phyloP scores from a whole-genome alignment of 1,140 invertebrate species.

The Zaprionus nigranus region DNA sequence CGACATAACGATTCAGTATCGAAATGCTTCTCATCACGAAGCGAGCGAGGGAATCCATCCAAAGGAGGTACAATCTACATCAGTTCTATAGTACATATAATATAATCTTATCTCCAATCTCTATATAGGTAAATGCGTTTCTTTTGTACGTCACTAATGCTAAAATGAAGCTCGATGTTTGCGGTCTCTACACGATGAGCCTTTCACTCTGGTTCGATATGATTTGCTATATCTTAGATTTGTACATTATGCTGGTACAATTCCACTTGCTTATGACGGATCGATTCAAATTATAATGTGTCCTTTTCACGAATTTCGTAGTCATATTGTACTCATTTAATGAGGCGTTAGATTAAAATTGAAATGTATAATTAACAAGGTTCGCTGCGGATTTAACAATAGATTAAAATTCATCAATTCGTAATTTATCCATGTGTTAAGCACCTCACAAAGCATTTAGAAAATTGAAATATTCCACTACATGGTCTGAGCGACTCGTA shows the following conservation, averaged over 20 bases:
- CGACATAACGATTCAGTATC: conserved; percentile 47
- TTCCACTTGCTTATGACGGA: conserved; percentile 21
- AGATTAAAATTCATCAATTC: too few species aligned
- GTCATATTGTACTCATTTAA: too few species aligned
- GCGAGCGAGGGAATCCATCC: conserved; percentile 39
- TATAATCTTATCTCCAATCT: not conserved
- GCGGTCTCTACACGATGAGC: conserved; percentile 30
- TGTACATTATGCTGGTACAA: conserved; percentile 29
- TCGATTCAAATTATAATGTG: conserved; percentile 1
- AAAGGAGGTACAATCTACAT: conserved; percentile 40
- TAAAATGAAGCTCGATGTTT: conserved; percentile 24
- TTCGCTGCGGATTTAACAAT: too few species aligned
- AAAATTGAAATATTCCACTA: too few species aligned
- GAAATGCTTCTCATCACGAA: conserved; percentile 23
- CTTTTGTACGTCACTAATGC: conserved; percentile 12
- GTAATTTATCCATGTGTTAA: too few species aligned
- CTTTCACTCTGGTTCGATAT: conserved; percentile 22
- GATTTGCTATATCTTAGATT: not conserved
- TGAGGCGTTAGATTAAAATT: too few species aligned
- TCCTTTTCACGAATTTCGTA: not conserved
- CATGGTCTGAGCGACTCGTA: too few species aligned
- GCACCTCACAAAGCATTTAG: too few species aligned
- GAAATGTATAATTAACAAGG: too few species aligned
- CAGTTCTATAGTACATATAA: not conserved
- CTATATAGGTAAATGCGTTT: conserved; percentile 20